Conservation (phyloP, 1,140 invertebrate genomes). For the Rhagoletis zephyria region DNA sequence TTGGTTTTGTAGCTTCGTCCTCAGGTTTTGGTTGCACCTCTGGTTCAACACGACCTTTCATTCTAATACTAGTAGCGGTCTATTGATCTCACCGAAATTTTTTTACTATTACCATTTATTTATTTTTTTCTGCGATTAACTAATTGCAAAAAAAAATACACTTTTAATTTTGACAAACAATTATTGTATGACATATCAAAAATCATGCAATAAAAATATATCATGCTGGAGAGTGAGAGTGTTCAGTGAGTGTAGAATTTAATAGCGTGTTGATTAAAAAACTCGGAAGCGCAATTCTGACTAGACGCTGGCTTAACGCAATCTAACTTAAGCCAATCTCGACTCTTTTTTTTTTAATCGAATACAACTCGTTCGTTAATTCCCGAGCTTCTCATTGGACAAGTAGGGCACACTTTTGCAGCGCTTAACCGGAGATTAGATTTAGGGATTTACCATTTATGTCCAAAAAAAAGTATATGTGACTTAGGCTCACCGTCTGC, state of each 20-base stretch:
- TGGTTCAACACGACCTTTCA: not conserved
- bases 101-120: constrained; percentile 5
- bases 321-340: not conserved
- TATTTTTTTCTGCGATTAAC: not conserved
- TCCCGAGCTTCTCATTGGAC: not conserved
- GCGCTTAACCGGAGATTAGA: too few relatives aligned
- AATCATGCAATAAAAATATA: not conserved
- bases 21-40: not conserved
- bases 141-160: not conserved
- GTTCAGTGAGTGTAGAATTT: not conserved
- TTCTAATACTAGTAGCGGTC: not conserved
- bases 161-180: constrained; percentile 18
- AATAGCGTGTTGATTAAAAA: not conserved
- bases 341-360: too few relatives aligned
- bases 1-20: too few relatives aligned
- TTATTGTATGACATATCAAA: not conserved
- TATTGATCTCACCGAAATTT: not conserved
- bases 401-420: too few relatives aligned
- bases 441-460: too few relatives aligned
- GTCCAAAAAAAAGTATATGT: too few relatives aligned
- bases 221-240: not conserved
- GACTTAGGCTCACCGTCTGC: too few relatives aligned
- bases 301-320: not conserved
- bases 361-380: not conserved
- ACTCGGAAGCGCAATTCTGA: not conserved